Evolutionary conservation across 2,797 vertebrate genomes (phyloP).

Genomic region (Ambastaia sidthimunki): DNA sequence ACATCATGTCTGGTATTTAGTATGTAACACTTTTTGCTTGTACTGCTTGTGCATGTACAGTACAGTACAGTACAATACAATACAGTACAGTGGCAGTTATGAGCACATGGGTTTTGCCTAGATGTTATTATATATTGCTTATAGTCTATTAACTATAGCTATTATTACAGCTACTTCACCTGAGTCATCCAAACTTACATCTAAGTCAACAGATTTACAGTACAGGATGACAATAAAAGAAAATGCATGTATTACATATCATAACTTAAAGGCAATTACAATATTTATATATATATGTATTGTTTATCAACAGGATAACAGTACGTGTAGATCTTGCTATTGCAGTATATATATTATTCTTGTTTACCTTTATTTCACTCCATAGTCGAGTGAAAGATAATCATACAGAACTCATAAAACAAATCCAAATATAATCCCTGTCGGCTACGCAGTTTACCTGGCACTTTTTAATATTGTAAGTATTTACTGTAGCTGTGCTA

Average conservation of each 20-base stretch:
- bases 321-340: no score
- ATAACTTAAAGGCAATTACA: no score
- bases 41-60: no score
- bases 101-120: no score
- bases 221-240: not conserved
- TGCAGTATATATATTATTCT: not conserved
- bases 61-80: no score
- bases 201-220: not conserved
- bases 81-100: no score
- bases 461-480: slow-evolving; percentile 36
- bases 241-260: not conserved
- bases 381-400: not conserved
- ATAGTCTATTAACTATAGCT: no score
- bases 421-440: slow-evolving; percentile 36
- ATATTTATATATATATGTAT: no score
- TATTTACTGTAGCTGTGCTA: slow-evolving; percentile 29
- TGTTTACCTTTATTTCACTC: not conserved
- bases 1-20: no score
- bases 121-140: not conserved
- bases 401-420: not conserved
- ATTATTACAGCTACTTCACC: no score
- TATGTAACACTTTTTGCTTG: no score
- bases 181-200: not conserved
- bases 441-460: slow-evolving; percentile 24
- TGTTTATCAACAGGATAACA: not conserved